These are phyloP conservation scores for Dynastes grantii DNA, from an alignment of 2,888 invertebrate species.

Conservation along the genomic window DNA sequence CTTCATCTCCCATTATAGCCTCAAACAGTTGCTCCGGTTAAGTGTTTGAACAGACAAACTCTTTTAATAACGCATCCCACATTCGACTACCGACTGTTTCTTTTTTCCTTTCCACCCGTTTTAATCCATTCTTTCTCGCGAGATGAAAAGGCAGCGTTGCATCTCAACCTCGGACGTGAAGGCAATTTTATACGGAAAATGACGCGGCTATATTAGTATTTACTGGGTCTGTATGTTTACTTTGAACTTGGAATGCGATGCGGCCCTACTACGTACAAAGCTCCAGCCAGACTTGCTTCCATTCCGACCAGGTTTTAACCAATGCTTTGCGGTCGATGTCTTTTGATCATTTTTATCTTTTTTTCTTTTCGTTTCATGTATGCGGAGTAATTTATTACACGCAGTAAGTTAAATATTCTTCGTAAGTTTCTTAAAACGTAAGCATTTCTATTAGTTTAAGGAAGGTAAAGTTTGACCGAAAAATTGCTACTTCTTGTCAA, in stretches of 20 bases:
- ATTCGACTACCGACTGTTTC: background rate
- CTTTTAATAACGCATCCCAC: conserved; percentile 4
- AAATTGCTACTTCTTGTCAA: no score
- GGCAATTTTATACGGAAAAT: conserved; percentile 27
- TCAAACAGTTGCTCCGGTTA: background rate
- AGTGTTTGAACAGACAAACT: conserved; percentile 5
- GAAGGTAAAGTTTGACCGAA: no score
- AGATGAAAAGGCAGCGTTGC: background rate
- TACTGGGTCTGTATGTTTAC: conserved; percentile 58
- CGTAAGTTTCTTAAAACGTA: no score
- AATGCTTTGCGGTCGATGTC: no score
- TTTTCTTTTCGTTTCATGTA: no score
- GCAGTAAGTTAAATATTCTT: no score
- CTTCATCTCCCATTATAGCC: background rate
- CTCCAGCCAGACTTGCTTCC: no score
- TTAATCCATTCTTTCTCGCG: background rate
- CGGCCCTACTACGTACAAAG: background rate
- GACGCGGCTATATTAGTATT: conserved; percentile 57
- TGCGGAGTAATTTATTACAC: no score
- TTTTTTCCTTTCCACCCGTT: background rate
- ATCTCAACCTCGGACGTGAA: background rate
- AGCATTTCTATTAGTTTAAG: no score
- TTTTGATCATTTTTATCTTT: no score
- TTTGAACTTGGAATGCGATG: conserved; percentile 54
- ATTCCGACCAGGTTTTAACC: no score